Conservation (phyloP, 2,888 invertebrate species). For the Nezara viridula region DNA sequence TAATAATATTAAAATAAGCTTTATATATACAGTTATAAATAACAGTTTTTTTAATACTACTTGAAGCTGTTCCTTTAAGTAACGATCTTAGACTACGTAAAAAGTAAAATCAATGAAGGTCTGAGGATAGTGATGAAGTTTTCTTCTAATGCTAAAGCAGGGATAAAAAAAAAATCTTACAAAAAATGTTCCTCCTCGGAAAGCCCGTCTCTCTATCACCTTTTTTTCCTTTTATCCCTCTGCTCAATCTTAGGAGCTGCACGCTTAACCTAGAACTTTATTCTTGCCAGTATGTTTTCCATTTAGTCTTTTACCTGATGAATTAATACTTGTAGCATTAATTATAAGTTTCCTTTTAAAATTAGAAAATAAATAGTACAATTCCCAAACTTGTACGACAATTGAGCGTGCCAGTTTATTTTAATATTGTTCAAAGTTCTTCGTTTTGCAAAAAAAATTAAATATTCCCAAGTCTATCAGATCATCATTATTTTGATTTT, state of each 20-base stretch:
- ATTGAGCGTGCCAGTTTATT: too few species aligned
- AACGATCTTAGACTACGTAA: neutral
- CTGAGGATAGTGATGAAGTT: neutral
- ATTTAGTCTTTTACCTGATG: neutral
- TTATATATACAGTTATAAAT: too few species aligned
- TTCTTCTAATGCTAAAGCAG: neutral
- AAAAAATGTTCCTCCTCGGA: neutral
- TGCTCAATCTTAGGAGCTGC: neutral
- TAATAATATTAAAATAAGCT: too few species aligned
- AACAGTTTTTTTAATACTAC: too few species aligned
- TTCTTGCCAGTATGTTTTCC: neutral
- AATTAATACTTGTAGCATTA: neutral
- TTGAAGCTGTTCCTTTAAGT: too few species aligned
- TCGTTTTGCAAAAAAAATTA: too few species aligned
- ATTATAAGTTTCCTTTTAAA: neutral
- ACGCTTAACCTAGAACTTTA: too few species aligned
- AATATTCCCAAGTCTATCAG: too few species aligned
- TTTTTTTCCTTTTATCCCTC: neutral
- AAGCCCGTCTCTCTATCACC: conserved; percentile 4
- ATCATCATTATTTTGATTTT: too few species aligned
- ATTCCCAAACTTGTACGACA: too few species aligned
- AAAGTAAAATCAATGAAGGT: neutral
- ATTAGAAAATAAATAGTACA: neutral
- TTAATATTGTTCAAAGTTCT: too few species aligned
- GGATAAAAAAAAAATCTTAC: neutral